These are phyloP conservation scores for Gari tellinella DNA, from an alignment of 2,888 invertebrate species.

Conservation along the genomic window DNA sequence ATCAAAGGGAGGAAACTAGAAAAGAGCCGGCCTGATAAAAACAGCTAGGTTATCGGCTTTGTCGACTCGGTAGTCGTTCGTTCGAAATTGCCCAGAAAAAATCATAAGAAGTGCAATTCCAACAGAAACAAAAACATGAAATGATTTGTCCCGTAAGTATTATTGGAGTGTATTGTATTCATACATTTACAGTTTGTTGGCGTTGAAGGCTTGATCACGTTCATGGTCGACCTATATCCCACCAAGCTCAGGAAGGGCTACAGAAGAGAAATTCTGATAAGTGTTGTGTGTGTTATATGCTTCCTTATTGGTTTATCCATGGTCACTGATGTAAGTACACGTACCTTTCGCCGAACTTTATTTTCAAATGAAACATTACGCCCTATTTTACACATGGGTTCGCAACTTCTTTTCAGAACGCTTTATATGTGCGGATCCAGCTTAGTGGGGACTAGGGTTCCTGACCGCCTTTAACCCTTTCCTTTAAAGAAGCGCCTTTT, in stretches of 20 bases:
- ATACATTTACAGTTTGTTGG: slow-evolving; percentile 85
- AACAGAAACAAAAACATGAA: neutral
- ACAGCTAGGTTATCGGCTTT: too few species aligned
- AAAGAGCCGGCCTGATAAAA: too few species aligned
- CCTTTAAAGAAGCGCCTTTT: too few species aligned
- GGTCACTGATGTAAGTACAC: slow-evolving; percentile 86
- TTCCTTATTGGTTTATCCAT: slow-evolving; percentile 87
- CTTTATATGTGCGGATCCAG: too few species aligned
- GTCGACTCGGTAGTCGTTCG: too few species aligned
- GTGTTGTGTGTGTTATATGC: slow-evolving; percentile 86
- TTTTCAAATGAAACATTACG: neutral
- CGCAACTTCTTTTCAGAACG: too few species aligned
- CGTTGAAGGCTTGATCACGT: slow-evolving; percentile 88
- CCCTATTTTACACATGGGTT: neutral
- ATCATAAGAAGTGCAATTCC: too few species aligned
- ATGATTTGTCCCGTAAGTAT: neutral
- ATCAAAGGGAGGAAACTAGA: too few species aligned
- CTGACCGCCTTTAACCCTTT: too few species aligned
- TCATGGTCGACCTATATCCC: slow-evolving; percentile 87
- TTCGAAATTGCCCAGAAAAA: too few species aligned
- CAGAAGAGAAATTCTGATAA: slow-evolving; percentile 88
- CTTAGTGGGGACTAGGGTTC: too few species aligned
- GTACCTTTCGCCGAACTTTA: neutral
- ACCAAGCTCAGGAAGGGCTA: slow-evolving; percentile 85
- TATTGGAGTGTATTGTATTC: neutral